Base-by-base conservation (phyloP, 35 echinoderm and acorn worm species). In the Diadema setosum region DNA sequence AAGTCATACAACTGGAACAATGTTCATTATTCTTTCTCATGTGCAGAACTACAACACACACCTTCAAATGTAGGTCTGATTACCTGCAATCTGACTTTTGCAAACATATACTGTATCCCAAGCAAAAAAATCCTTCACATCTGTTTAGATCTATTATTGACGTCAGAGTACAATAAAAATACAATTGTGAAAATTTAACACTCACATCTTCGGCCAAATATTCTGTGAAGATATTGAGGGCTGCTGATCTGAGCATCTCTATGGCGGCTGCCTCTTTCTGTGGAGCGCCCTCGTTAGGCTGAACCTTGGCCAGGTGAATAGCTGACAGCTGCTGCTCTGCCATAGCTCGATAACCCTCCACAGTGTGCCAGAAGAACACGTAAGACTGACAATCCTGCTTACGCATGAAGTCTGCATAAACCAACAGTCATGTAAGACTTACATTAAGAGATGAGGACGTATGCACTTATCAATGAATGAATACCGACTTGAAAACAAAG, bases 161-260 rank as follows among this genome's bases (percentile, higher is more conserved):
- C n/a, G n/a, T n/a, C n/a, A n/a, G n/a, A n/a, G n/a, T n/a, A n/a
- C n/a, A n/a, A n/a, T n/a, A n/a, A 12, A 82, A 17, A 82, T 37
- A 7, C 27, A 82, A 35, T 35, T 25, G 65, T 9, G 9, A 35
- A 35, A 73, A 52, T 39, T 15, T 7, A 35, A 64, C 30, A 94
- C 96, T 94, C 40, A 99, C 96, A 90, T 98, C 96, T 27, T 99
- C 96, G 5, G 89, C 81, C 39, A 99, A 56, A 45, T 99, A 99
- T 31, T 99, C 93, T 50, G 94, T 85, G 70, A 89, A 99, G 74
- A 99, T 95, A 67, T 94, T 99, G 31, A 91, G 90, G 5, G 96
- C 96, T 17, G 93, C 96, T 30, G 86, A 63, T 18, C 96, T 57
- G 2, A 99, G 86, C 78, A 87, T 93, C 64, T 99, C 96, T 31